These are phyloP conservation scores for Andinoacara biseriatus DNA, from an alignment of 2,113 vertebrate species.

Conservation along the genomic window DNA sequence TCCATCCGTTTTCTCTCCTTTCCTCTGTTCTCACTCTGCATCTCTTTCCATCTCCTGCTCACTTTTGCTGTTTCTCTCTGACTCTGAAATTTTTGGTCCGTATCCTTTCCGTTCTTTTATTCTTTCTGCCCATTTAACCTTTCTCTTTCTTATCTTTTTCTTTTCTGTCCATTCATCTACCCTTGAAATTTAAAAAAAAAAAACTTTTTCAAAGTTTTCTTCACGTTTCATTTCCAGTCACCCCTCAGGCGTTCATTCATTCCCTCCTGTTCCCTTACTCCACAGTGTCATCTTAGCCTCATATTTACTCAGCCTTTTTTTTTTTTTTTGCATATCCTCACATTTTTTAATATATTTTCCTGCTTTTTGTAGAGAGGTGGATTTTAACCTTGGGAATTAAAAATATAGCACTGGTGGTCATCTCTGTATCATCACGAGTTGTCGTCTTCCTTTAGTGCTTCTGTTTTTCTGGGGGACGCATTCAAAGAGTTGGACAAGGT, in stretches of 20 bases:
- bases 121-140: slow-evolving; percentile 22
- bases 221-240: neutral
- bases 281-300: neutral
- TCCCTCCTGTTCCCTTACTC: neutral
- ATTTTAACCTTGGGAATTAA: neutral
- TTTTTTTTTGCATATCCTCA: neutral
- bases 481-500: neutral
- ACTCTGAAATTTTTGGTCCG: neutral
- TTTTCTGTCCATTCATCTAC: neutral
- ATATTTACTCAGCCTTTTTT: neutral
- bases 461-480: neutral
- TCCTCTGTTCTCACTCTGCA: neutral
- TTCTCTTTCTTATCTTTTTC: neutral
- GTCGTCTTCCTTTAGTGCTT: neutral
- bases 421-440: neutral
- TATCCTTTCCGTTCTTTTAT: neutral
- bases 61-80: neutral
- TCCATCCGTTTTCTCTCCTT: slow-evolving; percentile 23
- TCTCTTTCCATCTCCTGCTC: neutral
- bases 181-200: neutral
- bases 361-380: neutral
- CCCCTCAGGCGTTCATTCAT: neutral
- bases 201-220: neutral
- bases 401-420: neutral
- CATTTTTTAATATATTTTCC: neutral